These are phyloP conservation scores for Atta texana DNA, from an alignment of 1,140 invertebrate genomes.

Conservation along the genomic window DNA sequence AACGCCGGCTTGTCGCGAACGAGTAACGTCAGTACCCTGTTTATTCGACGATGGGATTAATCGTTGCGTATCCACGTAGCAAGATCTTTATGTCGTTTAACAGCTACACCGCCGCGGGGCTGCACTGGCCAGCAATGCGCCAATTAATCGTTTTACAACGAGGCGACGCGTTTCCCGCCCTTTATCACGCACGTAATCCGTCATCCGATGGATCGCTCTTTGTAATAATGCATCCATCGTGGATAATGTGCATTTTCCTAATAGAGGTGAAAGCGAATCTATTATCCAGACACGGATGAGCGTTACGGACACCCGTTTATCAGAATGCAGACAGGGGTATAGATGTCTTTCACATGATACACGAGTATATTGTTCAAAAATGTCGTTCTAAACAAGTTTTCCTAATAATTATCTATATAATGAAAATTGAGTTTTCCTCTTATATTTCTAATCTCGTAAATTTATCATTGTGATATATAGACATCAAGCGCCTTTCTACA, in stretches of 20 bases:
- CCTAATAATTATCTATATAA: background rate
- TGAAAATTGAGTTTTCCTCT: background rate
- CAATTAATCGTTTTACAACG: slow-evolving; percentile 67
- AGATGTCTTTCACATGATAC: background rate
- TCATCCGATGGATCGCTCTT: slow-evolving; percentile 11
- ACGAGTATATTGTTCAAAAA: background rate
- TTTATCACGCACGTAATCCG: slow-evolving; percentile 40
- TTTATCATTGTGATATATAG: background rate
- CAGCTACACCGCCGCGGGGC: background rate
- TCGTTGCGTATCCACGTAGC: slow-evolving; percentile 58
- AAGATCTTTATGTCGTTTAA: slow-evolving; percentile 66
- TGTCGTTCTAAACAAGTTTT: background rate
- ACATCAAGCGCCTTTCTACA: background rate
- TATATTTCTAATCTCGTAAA: slow-evolving; percentile 6
- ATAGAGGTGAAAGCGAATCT: slow-evolving; percentile 15
- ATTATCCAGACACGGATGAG: slow-evolving; percentile 6
- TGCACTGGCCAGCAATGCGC: background rate
- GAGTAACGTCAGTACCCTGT: slow-evolving; percentile 70
- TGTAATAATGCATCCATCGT: slow-evolving; percentile 13
- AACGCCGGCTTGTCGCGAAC: slow-evolving; percentile 70
- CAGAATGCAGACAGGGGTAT: background rate
- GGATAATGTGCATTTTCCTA: slow-evolving; percentile 20
- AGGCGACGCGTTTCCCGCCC: slow-evolving; percentile 12
- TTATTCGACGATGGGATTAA: slow-evolving; percentile 75
- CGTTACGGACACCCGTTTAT: background rate